Evolutionary conservation across 2,113 vertebrate species (phyloP).

Genomic region (Vimba vimba): DNA sequence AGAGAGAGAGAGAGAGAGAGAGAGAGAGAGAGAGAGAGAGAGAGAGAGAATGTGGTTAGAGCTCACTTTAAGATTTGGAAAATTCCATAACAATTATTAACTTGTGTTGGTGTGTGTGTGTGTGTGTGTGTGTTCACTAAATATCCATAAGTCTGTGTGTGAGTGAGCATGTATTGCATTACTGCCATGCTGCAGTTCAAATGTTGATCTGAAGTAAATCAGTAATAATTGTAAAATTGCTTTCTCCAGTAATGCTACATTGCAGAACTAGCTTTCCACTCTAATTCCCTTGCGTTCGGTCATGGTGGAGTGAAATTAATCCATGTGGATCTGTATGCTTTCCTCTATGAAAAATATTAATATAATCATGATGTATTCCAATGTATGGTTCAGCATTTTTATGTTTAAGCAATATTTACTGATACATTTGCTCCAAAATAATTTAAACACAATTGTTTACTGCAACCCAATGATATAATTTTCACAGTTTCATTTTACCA

Average conservation of each 20-base stretch:
- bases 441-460: not conserved
- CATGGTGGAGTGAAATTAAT: not conserved
- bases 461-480: not conserved
- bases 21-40: not conserved
- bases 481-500: not conserved
- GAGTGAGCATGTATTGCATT: not conserved
- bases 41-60: not conserved
- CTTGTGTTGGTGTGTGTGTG: not conserved
- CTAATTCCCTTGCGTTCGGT: not conserved
- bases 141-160: not conserved
- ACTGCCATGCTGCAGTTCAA: not conserved
- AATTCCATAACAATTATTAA: constrained; percentile 55
- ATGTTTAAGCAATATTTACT: not conserved
- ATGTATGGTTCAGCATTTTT: not conserved
- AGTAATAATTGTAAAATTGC: not conserved
- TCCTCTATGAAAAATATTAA: not conserved
- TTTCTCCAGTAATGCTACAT: not conserved
- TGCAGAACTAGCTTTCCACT: not conserved
- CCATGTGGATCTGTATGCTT: not conserved
- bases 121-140: not conserved
- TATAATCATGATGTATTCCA: not conserved
- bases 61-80: constrained; percentile 34
- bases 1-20: not conserved
- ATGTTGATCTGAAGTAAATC: not conserved
- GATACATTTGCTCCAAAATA: not conserved